A percentile compares a stretch with the other conserved stretches of the same genome.
phyloP scores from a whole-genome alignment of 2,797 vertebrate species.

The Sebastes steindachneri region DNA sequence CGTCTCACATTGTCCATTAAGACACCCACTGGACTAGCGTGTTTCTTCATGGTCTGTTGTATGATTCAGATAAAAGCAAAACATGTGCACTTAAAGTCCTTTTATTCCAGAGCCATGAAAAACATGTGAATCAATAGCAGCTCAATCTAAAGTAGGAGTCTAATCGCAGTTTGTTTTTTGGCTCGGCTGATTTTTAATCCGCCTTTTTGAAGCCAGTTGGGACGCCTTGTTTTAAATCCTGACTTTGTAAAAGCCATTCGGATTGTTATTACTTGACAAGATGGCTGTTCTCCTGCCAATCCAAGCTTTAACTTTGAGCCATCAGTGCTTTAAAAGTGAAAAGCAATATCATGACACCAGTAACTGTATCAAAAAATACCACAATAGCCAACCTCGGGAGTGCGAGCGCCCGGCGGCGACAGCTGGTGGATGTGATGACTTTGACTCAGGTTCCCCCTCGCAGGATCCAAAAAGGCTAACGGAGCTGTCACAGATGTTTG shows the following conservation, averaged over 20 bases:
- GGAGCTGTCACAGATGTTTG: slow-evolving; percentile 62
- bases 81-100: neutral
- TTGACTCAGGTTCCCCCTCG: slow-evolving; percentile 49
- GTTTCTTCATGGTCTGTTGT: neutral
- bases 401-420: slow-evolving; percentile 11
- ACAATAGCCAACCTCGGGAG: neutral
- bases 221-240: neutral
- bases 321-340: neutral
- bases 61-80: slow-evolving; percentile 7
- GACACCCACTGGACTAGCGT: neutral
- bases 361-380: neutral
- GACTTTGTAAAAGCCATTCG: neutral
- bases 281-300: neutral
- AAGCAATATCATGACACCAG: neutral
- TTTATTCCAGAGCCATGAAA: neutral
- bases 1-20: slow-evolving; percentile 8
- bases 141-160: neutral
- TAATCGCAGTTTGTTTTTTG: neutral
- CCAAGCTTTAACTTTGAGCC: neutral
- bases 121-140: neutral
- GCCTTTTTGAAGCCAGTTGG: neutral
- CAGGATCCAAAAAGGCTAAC: slow-evolving; percentile 38
- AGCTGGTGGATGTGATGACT: slow-evolving; percentile 62
- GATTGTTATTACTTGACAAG: neutral
- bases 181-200: neutral